A percentile compares a stretch with the other conserved stretches of the same genome.
These are phyloP conservation scores for Epinotia demarniana DNA, from an alignment of 2,888 invertebrate genomes.

Conservation along the genomic window DNA sequence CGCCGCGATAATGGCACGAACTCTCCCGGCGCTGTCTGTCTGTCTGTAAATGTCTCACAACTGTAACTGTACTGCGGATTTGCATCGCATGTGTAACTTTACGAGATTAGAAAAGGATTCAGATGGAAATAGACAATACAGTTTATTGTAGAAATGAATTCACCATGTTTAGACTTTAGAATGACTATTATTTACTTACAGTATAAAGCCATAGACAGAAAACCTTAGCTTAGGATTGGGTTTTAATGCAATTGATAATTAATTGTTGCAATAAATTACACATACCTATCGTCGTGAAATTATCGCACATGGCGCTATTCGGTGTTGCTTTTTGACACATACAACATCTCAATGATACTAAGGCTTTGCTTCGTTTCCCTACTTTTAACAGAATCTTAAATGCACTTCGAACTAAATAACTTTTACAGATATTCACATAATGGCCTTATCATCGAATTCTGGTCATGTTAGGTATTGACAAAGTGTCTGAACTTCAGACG, in stretches of 20 bases:
- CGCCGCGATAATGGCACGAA: conserved; percentile 78
- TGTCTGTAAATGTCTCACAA: conserved; percentile 53
- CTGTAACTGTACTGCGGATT: conserved; percentile 34
- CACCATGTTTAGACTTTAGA: background rate
- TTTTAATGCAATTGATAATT: too few species aligned
- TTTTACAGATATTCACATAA: background rate
- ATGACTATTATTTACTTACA: too few species aligned
- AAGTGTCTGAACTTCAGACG: background rate
- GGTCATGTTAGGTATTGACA: background rate
- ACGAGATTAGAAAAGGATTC: conserved; percentile 13
- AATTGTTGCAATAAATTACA: too few species aligned
- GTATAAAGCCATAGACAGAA: too few species aligned
- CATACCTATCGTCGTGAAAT: too few species aligned
- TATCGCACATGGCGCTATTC: too few species aligned
- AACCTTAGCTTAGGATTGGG: too few species aligned
- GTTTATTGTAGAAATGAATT: background rate
- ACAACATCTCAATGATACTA: background rate
- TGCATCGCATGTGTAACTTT: conserved; percentile 31
- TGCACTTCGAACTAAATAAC: background rate
- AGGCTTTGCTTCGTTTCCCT: background rate
- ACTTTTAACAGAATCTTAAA: background rate
- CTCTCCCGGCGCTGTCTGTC: conserved; percentile 71
- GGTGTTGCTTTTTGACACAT: background rate
- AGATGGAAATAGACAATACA: conserved; percentile 1
- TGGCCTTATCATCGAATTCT: background rate